phyloP scores from a whole-genome alignment of 2,888 invertebrate species.

The Embidobia sp. region DNA sequence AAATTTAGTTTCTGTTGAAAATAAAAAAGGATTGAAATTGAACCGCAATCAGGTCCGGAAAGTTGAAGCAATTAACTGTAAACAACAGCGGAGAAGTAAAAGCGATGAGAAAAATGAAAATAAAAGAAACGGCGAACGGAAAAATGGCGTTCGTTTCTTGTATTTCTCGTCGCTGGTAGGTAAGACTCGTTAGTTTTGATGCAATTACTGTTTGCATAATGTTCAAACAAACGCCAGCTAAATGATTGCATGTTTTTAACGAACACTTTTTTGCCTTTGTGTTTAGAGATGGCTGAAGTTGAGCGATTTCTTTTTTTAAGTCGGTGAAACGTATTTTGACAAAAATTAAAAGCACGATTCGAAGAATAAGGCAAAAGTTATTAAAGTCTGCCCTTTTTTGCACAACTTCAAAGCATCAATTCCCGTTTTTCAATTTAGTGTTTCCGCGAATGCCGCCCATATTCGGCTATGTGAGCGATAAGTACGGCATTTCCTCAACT shows the following conservation, averaged over 20 bases:
- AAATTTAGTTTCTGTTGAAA: no score
- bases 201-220: conserved; percentile 64
- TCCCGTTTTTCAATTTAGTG: conserved; percentile 79
- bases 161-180: conserved; percentile 51
- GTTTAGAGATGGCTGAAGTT: conserved; percentile 45
- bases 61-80: no score
- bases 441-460: conserved; percentile 70
- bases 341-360: conserved; percentile 61
- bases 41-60: no score
- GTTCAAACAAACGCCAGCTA: conserved; percentile 58
- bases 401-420: conserved; percentile 79
- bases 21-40: no score
- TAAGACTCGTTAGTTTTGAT: conserved; percentile 64
- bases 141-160: conserved; percentile 33
- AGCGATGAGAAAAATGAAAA: not conserved
- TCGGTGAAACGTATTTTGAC: conserved; percentile 38
- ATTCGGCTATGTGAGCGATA: conserved; percentile 51
- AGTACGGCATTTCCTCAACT: conserved; percentile 42
- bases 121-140: no score
- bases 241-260: conserved; percentile 59
- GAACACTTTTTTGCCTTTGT: conserved; percentile 57
- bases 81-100: not conserved
- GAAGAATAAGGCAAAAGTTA: conserved; percentile 70
- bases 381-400: conserved; percentile 71
- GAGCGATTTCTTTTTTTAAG: conserved; percentile 23